Conservation (phyloP, 2,113 vertebrate species). For the Athene cunicularia region DNA sequence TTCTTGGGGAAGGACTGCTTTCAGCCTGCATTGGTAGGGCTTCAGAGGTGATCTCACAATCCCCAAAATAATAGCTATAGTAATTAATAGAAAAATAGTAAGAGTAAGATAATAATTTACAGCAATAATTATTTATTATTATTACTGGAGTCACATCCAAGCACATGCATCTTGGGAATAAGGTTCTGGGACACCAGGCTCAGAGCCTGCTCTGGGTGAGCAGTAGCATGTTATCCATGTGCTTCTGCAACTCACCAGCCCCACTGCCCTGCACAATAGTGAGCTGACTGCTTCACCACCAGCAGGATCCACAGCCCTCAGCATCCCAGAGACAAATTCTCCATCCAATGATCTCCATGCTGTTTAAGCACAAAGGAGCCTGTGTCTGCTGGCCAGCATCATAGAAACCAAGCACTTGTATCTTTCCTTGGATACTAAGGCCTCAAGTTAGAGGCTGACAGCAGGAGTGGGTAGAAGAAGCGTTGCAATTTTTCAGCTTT, state of each 20-base stretch:
- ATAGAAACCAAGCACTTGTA: background rate
- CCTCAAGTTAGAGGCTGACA: background rate
- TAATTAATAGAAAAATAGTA: background rate
- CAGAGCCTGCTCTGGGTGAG: background rate
- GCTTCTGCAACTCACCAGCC: background rate
- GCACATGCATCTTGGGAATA: background rate
- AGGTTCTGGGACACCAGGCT: background rate
- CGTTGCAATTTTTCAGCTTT: background rate
- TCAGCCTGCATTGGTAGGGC: background rate
- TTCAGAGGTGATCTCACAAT: background rate
- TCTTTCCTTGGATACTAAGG: background rate
- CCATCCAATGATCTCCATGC: background rate
- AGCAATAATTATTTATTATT: background rate
- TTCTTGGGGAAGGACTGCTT: background rate
- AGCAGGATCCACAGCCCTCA: background rate
- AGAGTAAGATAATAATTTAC: background rate
- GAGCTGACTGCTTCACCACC: background rate
- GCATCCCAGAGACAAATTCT: background rate
- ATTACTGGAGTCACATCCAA: background rate
- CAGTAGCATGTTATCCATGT: rapidly evolving
- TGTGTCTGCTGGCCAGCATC: background rate
- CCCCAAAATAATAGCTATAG: background rate
- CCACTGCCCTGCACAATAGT: background rate
- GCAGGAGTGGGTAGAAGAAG: background rate
- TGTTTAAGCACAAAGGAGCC: background rate